A percentile compares a stretch with the other conserved stretches of the same genome.
Conservation (phyloP, 2,888 invertebrate species). For the Busseola fusca region DNA sequence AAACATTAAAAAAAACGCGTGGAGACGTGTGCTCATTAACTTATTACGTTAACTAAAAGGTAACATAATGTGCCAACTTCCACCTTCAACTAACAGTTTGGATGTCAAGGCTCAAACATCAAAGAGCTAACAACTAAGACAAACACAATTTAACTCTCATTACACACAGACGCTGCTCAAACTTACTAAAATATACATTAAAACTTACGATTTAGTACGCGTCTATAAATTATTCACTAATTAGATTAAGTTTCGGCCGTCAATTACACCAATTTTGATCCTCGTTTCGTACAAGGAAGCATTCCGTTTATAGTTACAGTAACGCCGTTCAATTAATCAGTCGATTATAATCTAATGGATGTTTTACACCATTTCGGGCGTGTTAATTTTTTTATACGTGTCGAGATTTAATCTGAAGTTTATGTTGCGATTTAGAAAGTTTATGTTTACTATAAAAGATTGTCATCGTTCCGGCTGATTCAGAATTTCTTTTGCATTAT, state of each 20-base stretch:
- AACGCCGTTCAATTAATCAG: constrained; percentile 34
- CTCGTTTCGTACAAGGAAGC: constrained; percentile 43
- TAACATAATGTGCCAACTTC: constrained; percentile 19
- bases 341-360: constrained; percentile 46
- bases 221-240: constrained; percentile 52
- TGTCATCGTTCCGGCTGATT: constrained; percentile 25
- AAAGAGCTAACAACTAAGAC: constrained; percentile 49
- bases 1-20: no score
- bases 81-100: constrained; percentile 41
- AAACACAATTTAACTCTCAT: constrained; percentile 56
- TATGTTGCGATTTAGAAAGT: constrained; percentile 38
- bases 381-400: constrained; percentile 36
- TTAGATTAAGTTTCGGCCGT: constrained; percentile 46
- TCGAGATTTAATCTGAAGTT: constrained; percentile 46
- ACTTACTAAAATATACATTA: constrained; percentile 59
- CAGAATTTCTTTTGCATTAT: constrained; percentile 6
- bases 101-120: constrained; percentile 45
- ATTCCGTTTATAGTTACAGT: constrained; percentile 38
- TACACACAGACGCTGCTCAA: constrained; percentile 51
- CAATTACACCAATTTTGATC: constrained; percentile 49
- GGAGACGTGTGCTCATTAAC: constrained; percentile 19
- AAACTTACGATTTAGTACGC: constrained; percentile 46
- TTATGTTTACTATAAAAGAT: constrained; percentile 28
- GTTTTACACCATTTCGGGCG: constrained; percentile 43
- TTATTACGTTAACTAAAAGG: constrained; percentile 22